Evolutionary conservation across 1,140 invertebrate species (phyloP).

Genomic region (Lepidurus packardi): DNA sequence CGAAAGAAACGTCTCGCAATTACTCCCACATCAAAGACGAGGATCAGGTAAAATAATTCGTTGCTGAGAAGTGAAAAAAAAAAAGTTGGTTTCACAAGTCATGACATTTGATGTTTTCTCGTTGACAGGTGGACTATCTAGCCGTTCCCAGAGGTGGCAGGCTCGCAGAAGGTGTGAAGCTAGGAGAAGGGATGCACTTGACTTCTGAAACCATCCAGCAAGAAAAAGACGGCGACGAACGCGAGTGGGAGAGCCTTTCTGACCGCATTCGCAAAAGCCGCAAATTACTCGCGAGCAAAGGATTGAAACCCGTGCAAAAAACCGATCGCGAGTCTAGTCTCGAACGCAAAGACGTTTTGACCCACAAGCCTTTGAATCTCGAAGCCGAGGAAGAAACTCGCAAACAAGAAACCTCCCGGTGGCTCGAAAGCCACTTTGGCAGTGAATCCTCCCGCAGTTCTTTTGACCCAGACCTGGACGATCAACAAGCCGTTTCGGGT

Average conservation of each 20-base stretch:
- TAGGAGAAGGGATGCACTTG: conserved; percentile 35
- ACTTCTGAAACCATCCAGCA: conserved; percentile 44
- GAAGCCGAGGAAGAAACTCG: conserved; percentile 81
- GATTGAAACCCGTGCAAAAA: conserved; percentile 38
- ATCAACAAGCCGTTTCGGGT: conserved; percentile 43
- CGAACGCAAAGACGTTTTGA: conserved; percentile 68
- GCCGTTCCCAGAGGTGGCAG: conserved; percentile 41
- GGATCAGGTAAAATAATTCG: conserved; percentile 37
- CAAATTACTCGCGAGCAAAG: conserved; percentile 44
- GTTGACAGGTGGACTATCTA: conserved; percentile 41
- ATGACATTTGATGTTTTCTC: conserved; percentile 24
- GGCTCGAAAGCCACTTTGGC: conserved; percentile 82
- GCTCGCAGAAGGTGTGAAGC: conserved; percentile 42
- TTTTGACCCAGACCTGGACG: conserved; percentile 36
- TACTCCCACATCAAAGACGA: conserved; percentile 48
- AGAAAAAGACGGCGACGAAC: conserved; percentile 53
- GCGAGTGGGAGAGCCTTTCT: conserved; percentile 67
- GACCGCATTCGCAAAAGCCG: conserved; percentile 61
- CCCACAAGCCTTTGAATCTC: conserved; percentile 69
- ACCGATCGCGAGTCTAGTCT: conserved; percentile 39
- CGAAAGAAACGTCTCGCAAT: conserved; percentile 52
- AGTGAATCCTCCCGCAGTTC: conserved; percentile 51
- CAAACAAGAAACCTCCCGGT: conserved; percentile 80
- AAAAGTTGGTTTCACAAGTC: not conserved
- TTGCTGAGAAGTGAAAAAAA: not conserved